Percentiles rank a stretch among this genome's conserved stretches.
Conservation (phyloP, 2,888 invertebrate species). For the Spisula subtruncata region DNA sequence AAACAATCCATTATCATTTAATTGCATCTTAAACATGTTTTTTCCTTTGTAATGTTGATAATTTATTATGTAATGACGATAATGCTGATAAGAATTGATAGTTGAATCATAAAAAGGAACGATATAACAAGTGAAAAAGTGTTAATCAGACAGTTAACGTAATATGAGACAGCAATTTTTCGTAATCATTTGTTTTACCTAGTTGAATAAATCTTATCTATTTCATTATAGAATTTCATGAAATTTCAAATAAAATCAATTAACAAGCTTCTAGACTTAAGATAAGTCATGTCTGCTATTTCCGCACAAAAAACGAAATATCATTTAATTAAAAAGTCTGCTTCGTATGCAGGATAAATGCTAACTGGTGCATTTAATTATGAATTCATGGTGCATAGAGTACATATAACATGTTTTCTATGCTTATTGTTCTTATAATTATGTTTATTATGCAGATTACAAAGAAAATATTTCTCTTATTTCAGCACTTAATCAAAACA, state of each 20-base stretch:
- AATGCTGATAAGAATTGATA: neutral
- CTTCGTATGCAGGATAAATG: neutral
- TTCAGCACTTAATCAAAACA: neutral
- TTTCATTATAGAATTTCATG: constrained; percentile 1
- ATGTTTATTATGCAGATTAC: neutral
- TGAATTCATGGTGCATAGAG: neutral
- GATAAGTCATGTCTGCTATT: neutral
- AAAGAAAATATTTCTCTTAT: neutral
- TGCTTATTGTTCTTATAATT: neutral
- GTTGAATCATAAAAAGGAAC: neutral
- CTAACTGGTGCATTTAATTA: neutral
- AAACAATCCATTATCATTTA: neutral
- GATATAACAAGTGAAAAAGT: neutral
- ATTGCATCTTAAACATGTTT: neutral
- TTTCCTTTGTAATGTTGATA: neutral
- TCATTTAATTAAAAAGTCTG: neutral
- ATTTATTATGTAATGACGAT: neutral
- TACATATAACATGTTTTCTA: neutral
- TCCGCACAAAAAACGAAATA: constrained; percentile 1
- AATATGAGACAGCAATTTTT: constrained; percentile 1
- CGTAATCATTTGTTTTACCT: neutral
- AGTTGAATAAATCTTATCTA: neutral
- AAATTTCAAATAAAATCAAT: neutral
- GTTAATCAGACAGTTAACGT: neutral
- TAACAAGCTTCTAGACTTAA: neutral